These are phyloP conservation scores for Helostoma temminkii DNA, from an alignment of 2,797 vertebrate genomes.

Conservation along the genomic window DNA sequence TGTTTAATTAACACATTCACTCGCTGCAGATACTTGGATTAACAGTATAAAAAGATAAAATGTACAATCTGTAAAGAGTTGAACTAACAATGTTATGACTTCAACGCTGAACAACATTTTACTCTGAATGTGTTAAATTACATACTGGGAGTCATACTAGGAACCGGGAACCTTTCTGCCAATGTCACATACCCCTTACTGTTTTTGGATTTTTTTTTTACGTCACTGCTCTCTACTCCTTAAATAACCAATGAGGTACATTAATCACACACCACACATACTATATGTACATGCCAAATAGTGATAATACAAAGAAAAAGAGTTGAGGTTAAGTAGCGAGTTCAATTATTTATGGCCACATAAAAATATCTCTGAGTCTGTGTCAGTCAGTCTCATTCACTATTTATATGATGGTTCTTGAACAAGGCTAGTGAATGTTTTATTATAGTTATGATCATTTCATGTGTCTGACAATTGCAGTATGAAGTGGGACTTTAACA, in stretches of 20 bases:
- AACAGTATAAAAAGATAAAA: too few relatives aligned
- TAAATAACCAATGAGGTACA: constrained; percentile 78
- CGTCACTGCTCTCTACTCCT: not conserved
- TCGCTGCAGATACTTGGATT: too few relatives aligned
- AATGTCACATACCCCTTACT: not conserved
- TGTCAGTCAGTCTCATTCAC: constrained; percentile 65
- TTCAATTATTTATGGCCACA: constrained; percentile 70
- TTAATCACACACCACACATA: constrained; percentile 66
- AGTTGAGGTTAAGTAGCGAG: constrained; percentile 71
- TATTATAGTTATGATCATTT: constrained; percentile 10
- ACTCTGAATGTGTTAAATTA: not conserved
- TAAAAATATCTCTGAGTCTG: constrained; percentile 58
- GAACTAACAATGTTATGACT: too few relatives aligned
- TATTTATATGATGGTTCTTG: constrained; percentile 58
- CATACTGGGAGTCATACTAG: too few relatives aligned
- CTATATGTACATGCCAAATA: constrained; percentile 59
- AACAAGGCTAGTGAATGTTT: constrained; percentile 17
- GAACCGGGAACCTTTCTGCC: not conserved
- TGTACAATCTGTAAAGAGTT: too few relatives aligned
- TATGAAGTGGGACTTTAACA: not conserved
- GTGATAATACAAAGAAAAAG: constrained; percentile 74
- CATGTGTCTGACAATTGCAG: not conserved
- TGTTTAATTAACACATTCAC: too few relatives aligned
- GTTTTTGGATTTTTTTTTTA: constrained; percentile 5
- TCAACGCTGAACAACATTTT: too few relatives aligned